A percentile compares a stretch with the other conserved stretches of the same genome.
phyloP scores from a whole-genome alignment of 2,888 invertebrate species.

The Fragum sueziense region DNA sequence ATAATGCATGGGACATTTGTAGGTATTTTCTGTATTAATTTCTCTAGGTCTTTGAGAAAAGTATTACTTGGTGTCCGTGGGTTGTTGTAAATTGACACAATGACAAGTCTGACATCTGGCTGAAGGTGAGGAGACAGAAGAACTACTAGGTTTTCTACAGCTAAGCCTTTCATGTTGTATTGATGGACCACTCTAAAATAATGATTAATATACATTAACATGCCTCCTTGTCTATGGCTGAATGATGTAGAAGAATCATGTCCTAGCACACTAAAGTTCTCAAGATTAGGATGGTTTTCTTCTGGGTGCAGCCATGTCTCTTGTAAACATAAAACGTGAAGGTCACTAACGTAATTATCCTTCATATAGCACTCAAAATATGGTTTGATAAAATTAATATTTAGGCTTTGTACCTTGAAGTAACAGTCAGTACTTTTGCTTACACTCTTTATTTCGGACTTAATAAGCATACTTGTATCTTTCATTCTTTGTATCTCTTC shows the following conservation, averaged over 20 bases:
- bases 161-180: not conserved
- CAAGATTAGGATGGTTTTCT: constrained; percentile 12
- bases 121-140: constrained; percentile 1
- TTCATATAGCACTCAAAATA: constrained; percentile 9
- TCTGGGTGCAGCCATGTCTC: constrained; percentile 13
- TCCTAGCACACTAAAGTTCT: constrained; percentile 1
- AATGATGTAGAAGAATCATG: constrained; percentile 10
- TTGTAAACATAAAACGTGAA: constrained; percentile 7
- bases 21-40: constrained; percentile 1
- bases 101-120: not conserved
- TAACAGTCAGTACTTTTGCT: constrained; percentile 10
- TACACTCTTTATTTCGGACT: constrained; percentile 2
- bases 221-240: constrained; percentile 10
- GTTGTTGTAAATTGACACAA: constrained; percentile 13
- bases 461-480: constrained; percentile 1
- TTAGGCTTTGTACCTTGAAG: constrained; percentile 6
- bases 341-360: constrained; percentile 11
- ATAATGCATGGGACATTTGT: constrained; percentile 8
- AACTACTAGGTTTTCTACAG: constrained; percentile 9
- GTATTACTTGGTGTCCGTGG: constrained; percentile 1
- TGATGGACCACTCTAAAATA: not conserved
- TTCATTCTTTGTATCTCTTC: constrained; percentile 8
- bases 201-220: constrained; percentile 9
- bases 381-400: constrained; percentile 7
- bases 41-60: constrained; percentile 5